phyloP scores from a whole-genome alignment of 2,888 invertebrate species.

The Calliopum simillimum region DNA sequence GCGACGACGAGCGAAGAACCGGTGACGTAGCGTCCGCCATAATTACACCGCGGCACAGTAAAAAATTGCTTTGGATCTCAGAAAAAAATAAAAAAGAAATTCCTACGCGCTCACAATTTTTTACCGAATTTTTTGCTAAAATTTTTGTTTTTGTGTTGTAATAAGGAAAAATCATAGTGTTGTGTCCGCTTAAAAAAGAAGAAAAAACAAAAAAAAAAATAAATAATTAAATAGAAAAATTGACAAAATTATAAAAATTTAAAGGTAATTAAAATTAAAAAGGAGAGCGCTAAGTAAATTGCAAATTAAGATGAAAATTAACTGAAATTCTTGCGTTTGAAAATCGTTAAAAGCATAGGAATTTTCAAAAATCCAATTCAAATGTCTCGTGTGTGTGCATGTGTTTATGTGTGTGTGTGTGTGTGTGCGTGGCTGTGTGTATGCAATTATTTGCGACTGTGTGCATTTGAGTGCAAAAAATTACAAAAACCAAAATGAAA shows the following conservation, averaged over 20 bases:
- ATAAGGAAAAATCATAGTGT: no score
- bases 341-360: conserved; percentile 10
- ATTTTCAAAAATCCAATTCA: not conserved
- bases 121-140: no score
- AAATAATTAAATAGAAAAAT: conserved; percentile 13
- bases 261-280: not conserved
- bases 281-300: no score
- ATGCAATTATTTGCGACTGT: conserved; percentile 35
- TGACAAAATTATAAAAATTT: conserved; percentile 41
- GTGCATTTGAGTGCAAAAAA: conserved; percentile 43
- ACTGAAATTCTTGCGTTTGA: no score
- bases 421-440: conserved; percentile 34
- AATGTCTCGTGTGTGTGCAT: conserved; percentile 6
- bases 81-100: conserved; percentile 7
- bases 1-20: conserved; percentile 62
- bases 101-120: not conserved
- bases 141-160: no score
- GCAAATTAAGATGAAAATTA: no score
- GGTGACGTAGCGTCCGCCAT: conserved; percentile 69
- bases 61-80: conserved; percentile 45
- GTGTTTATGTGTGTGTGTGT: conserved; percentile 32
- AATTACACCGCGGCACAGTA: conserved; percentile 66
- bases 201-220: conserved; percentile 13
- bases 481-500: conserved; percentile 20
- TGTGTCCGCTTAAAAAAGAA: conserved; percentile 4